Evolutionary conservation across 2,797 vertebrate species (phyloP), one percentile per base, ranked within the genome.

Genomic region (Odontamblyopus lacepedii): DNA sequence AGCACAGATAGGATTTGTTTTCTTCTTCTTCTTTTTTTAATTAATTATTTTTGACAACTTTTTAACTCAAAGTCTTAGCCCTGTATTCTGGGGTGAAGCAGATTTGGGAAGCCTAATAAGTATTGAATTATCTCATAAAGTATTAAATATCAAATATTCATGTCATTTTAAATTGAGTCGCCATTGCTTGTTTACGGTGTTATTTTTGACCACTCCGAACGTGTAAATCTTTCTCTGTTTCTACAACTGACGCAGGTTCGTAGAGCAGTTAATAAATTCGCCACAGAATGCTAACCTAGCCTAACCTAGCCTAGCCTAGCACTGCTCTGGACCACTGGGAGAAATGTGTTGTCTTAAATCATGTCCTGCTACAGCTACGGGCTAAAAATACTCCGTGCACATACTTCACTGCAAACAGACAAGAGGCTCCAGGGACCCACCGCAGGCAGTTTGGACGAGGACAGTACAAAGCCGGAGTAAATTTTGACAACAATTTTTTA

Each of bases 291-390:
- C 29, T 38, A 9, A 1, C 44, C 3, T 15, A 15, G 44, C 44
- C 2, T 48, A 48, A 74, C 75, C 66, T 0, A 32, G 66, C 75
- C 44, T 15, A 44, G 75, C 77, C 66, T 0, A 32, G 66, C 74
- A 77, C 81, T 35, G 69, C 9, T 57, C 23, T 4, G 32, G 53
- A 19, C 35, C 62, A 50, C 12, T 62, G 81, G 78, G 85, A 83
- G 76, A 85, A 83, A 26, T 60, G 50, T 19, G 66, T 77, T 63
- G 41, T 64, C 72, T 64, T 85, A 69, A 83, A 80, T 82, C 81
- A 78, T 30, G 65, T 72, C 60, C 59, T 65, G 41, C 66, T 72
- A 59, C 61, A 65, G 67, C 38, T 0, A 35, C 29, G 1, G 0
- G n/a, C 81, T 87, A 76, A 81, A 79, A 78, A 83, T 70, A 83